Conservation (phyloP, 2,797 vertebrate genomes). For the Melanogrammus aeglefinus region DNA sequence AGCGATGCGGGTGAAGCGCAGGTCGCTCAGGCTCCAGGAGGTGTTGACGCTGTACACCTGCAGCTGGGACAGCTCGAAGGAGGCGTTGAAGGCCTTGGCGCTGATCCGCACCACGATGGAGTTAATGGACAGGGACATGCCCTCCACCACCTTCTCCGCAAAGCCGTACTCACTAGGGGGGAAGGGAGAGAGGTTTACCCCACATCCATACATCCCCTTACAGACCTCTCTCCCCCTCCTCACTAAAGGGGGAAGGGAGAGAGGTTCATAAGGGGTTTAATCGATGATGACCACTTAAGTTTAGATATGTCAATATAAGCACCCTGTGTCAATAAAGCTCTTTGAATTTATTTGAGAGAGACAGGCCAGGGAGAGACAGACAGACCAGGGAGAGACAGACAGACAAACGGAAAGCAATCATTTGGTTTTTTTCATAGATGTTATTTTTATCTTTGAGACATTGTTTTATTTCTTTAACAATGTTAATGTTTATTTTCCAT, state of each 20-base stretch:
- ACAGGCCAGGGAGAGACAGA: neutral
- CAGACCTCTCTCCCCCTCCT: too few species aligned
- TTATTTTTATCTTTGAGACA: too few species aligned
- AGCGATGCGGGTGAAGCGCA: constrained; percentile 90
- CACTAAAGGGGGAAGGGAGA: too few species aligned
- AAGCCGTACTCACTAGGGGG: constrained; percentile 91
- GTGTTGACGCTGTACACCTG: constrained; percentile 97
- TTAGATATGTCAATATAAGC: neutral
- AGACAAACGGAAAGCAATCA: neutral
- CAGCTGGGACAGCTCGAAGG: constrained; percentile 96
- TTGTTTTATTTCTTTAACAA: too few species aligned
- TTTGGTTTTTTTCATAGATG: too few species aligned
- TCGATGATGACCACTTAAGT: neutral
- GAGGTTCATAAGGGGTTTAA: neutral
- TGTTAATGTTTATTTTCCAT: too few species aligned
- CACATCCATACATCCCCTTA: neutral
- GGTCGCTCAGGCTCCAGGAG: constrained; percentile 88
- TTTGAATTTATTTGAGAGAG: neutral
- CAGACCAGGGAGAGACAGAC: neutral
- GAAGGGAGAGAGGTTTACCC: neutral
- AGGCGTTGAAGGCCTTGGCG: constrained; percentile 98
- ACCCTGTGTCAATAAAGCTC: neutral
- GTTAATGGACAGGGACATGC: constrained; percentile 94
- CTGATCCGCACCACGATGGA: constrained; percentile 96
- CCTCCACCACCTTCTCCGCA: constrained; percentile 98